phyloP scores from a whole-genome alignment of 23 tunicate genomes.

The Clavelina lepadiformis region DNA sequence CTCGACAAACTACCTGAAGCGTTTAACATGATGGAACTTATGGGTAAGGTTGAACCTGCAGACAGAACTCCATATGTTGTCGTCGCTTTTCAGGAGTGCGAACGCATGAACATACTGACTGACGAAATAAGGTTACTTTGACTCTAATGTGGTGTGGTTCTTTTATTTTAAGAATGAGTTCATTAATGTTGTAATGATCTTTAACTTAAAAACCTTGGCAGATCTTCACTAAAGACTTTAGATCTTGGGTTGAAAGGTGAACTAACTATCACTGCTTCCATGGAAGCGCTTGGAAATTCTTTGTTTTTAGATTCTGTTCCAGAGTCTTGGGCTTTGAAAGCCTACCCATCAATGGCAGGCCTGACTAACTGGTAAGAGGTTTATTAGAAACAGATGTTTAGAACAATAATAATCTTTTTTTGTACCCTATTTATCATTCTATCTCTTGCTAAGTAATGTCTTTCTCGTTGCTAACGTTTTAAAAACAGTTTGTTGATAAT shows the following conservation, averaged over 20 bases:
- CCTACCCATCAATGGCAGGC: constrained; percentile 93
- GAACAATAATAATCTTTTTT: no score
- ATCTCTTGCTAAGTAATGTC: no score
- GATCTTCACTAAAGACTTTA: constrained; percentile 79
- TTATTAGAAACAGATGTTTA: no score
- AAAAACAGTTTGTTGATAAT: no score
- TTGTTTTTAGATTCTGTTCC: constrained; percentile 87
- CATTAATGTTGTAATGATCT: no score
- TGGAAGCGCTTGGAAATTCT: constrained; percentile 86
- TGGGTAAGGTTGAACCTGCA: constrained; percentile 86
- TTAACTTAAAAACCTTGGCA: no score
- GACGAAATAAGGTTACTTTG: constrained; percentile 60
- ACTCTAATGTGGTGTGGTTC: no score
- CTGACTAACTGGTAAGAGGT: constrained; percentile 74
- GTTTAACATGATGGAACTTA: constrained; percentile 85
- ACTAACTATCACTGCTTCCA: constrained; percentile 85
- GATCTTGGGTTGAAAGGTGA: constrained; percentile 98
- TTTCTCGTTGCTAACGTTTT: no score
- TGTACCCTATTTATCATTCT: no score
- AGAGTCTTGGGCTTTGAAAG: constrained; percentile 78
- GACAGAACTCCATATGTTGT: constrained; percentile 95
- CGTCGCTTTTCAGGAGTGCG: constrained; percentile 96
- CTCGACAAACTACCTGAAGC: constrained; percentile 85
- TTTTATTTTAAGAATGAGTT: no score
- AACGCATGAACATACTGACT: constrained; percentile 76